These are phyloP conservation scores for Ceuthmochares aereus DNA, from an alignment of 2,113 vertebrate species.

Conservation along the genomic window DNA sequence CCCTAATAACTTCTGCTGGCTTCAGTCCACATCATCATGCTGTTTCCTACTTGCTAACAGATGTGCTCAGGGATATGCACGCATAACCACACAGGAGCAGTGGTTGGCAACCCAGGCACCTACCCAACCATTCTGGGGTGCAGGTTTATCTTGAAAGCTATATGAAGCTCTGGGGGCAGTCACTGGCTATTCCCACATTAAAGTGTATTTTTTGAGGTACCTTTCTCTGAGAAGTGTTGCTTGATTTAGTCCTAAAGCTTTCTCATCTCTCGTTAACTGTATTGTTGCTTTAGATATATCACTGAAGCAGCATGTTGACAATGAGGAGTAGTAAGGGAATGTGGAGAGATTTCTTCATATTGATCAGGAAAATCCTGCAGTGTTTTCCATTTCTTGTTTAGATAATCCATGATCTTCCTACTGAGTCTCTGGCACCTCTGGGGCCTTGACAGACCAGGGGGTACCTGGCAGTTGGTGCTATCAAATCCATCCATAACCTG, in stretches of 20 bases:
- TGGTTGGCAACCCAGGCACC: rapidly evolving
- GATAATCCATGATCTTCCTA: background rate
- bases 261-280: background rate
- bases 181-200: background rate
- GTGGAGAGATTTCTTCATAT: background rate
- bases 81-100: rapidly evolving
- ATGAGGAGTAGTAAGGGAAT: background rate
- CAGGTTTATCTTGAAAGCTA: background rate
- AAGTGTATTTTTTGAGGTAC: background rate
- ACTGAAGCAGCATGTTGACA: background rate
- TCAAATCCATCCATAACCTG: background rate
- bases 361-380: background rate
- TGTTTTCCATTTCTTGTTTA: background rate
- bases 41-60: background rate
- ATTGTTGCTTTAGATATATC: background rate
- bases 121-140: background rate
- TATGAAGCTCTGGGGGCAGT: background rate
- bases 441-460: background rate
- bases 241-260: background rate
- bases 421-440: background rate
- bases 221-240: background rate
- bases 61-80: rapidly evolving
- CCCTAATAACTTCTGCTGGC: background rate
- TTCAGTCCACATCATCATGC: background rate
- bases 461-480: background rate